Percentiles rank a stretch among this genome's conserved stretches.
phyloP scores from a whole-genome alignment of 2,888 invertebrate genomes.

The Scelioninae gen. 1 region DNA sequence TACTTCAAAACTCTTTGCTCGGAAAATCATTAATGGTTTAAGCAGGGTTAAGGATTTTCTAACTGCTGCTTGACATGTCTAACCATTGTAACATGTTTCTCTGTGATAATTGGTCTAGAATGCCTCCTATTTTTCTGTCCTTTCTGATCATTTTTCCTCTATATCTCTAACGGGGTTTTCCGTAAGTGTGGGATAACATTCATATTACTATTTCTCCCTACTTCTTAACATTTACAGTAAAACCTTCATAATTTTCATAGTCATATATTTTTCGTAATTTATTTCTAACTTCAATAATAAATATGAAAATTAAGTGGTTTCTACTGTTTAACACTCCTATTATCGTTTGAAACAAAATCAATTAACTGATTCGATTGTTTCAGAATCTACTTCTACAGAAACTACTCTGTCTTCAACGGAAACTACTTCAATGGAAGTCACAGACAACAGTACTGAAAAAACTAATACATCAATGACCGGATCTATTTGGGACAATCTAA shows the following conservation, averaged over 20 bases:
- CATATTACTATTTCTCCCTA: slow-evolving; percentile 12
- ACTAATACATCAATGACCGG: slow-evolving; percentile 32
- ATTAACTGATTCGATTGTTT: too few relatives aligned
- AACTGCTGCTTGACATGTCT: slow-evolving; percentile 71
- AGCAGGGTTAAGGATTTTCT: slow-evolving; percentile 75
- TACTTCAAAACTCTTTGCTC: slow-evolving; percentile 76
- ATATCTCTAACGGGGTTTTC: slow-evolving; percentile 24
- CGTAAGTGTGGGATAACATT: slow-evolving; percentile 30
- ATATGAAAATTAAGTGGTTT: too few relatives aligned
- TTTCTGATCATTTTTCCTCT: too few relatives aligned
- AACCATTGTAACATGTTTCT: slow-evolving; percentile 36
- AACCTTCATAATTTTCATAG: too few relatives aligned
- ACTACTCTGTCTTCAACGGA: slow-evolving; percentile 27
- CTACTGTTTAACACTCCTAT: too few relatives aligned
- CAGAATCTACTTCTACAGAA: too few relatives aligned
- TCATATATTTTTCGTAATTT: too few relatives aligned
- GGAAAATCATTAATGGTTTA: slow-evolving; percentile 76
- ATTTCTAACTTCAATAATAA: too few relatives aligned
- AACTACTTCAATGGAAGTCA: slow-evolving; percentile 10
- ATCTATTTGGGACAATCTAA: slow-evolving; percentile 42
- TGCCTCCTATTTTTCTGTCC: slow-evolving; percentile 36
- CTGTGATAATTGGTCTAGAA: slow-evolving; percentile 59
- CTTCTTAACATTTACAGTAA: too few relatives aligned
- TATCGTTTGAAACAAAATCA: too few relatives aligned
- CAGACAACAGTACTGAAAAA: slow-evolving; percentile 16